Base-by-base conservation (phyloP, 2,797 vertebrate genomes). In the Syndactyla subalaris region DNA sequence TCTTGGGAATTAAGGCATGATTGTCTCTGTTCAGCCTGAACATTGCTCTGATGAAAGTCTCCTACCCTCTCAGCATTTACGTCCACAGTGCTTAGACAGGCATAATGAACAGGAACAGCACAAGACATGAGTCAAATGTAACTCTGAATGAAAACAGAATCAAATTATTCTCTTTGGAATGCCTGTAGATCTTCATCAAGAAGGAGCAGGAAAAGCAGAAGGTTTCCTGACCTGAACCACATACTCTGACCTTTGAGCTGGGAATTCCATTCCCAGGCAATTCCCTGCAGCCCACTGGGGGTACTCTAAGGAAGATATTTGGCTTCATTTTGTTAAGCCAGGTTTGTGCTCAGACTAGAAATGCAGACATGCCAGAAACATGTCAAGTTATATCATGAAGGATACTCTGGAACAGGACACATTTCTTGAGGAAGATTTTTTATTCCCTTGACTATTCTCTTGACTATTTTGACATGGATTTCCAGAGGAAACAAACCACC, bases 241-340 rank as follows among this genome's bases (percentile, higher is more conserved):
- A 93, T 48, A 78, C 77, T 88, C 80, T 90, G 77, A 93, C 92
- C 94, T 91, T 83, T 67, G 70, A 85, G 82, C 43, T 54, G 70
- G 70, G 65, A 96, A 91, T 91, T 82, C 73, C 82, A 84, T 84
- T 95, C 79, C 61, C 74, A 93, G 76, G 57, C 92, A 91, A 81
- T 89, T 95, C 76, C 68, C 86, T 83, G 68, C 34, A 71, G 55
- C 74, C 88, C 87, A 88, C 59, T 76, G 85, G 62, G 76, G 81
- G 46, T 66, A 43, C 63, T 88, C 57, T 27, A 51, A 89, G 59
- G 73, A 95, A 96, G 75, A 90, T 36, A 80, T 30, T 87, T 84
- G 83, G 73, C 92, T 79, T 57, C 46, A 57, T 63, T 92, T 79
- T 93, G 61, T 58, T 79, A 79, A 78, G 45, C 23, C 62, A 70